Conservation (phyloP, 2,113 vertebrate species). For the Pollachius pollachius region DNA sequence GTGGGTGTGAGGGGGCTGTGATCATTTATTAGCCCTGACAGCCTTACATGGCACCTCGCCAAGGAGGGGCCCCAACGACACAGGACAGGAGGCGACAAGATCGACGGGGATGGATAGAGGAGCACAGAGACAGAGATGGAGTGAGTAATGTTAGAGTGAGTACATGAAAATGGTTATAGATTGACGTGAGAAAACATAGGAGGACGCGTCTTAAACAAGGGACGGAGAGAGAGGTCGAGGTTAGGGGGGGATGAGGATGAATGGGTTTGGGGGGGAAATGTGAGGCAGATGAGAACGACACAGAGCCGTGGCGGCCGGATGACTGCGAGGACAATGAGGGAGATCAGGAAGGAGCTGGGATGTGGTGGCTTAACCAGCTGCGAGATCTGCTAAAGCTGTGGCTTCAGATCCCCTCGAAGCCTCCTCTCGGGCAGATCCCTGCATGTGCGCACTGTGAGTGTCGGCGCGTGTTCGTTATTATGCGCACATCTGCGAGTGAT, state of each 20-base stretch:
- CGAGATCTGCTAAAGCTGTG: no score
- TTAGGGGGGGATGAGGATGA: constrained; percentile 3
- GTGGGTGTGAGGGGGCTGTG: constrained; percentile 8
- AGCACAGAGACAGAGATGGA: constrained; percentile 18
- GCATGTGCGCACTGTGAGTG: constrained; percentile 29
- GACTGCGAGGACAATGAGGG: neutral
- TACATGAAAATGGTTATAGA: neutral
- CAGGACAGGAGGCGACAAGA: constrained; percentile 3
- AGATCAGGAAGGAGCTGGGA: neutral
- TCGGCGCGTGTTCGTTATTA: constrained; percentile 4
- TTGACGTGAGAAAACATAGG: neutral
- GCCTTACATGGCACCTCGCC: no score
- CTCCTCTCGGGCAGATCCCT: no score
- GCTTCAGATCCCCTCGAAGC: no score
- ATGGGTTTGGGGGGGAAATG: constrained; percentile 10
- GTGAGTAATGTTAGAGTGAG: constrained; percentile 5
- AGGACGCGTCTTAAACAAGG: no score
- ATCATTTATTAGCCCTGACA: neutral
- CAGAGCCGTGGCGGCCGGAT: constrained; percentile 14
- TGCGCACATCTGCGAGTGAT: neutral
- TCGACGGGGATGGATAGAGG: neutral
- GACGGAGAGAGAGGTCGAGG: neutral
- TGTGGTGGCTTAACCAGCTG: constrained; percentile 10
- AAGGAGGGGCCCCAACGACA: constrained; percentile 10
- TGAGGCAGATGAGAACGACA: constrained; percentile 22